These are phyloP conservation scores for Mythimna lalbum DNA, from an alignment of 2,888 invertebrate genomes.

Conservation along the genomic window DNA sequence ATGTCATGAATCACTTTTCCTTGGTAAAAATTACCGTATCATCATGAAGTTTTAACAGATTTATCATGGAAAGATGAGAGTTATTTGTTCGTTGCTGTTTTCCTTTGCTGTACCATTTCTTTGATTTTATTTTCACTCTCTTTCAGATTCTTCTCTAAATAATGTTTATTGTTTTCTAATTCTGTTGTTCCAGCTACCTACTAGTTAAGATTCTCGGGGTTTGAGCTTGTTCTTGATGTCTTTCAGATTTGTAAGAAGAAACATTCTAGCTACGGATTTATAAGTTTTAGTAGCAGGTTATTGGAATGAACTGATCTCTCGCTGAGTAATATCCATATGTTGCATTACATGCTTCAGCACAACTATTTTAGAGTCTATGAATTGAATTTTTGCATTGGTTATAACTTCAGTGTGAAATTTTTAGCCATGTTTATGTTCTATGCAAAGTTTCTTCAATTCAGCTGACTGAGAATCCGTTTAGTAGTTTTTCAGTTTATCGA, in stretches of 20 bases:
- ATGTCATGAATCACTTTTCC: too few species aligned
- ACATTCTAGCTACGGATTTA: constrained; percentile 96
- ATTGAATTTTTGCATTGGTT: constrained; percentile 94
- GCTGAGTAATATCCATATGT: constrained; percentile 93
- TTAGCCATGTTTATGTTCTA: too few species aligned
- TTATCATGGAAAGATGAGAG: background rate
- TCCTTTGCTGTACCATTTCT: constrained; percentile 94
- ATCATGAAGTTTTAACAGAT: background rate
- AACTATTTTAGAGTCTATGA: constrained; percentile 95
- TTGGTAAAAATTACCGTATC: too few species aligned
- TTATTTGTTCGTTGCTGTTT: constrained; percentile 78
- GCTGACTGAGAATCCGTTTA: too few species aligned
- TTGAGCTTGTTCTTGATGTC: constrained; percentile 92
- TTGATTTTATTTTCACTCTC: constrained; percentile 96
- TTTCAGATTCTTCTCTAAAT: constrained; percentile 95
- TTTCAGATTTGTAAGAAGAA: constrained; percentile 92
- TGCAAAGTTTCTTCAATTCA: too few species aligned
- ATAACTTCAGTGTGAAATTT: too few species aligned
- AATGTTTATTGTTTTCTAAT: constrained; percentile 94
- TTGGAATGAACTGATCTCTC: constrained; percentile 91
- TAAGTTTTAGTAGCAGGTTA: constrained; percentile 93
- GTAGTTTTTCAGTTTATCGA: too few species aligned
- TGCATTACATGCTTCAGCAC: constrained; percentile 92
- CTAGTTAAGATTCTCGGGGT: constrained; percentile 89
- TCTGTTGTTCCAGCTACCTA: constrained; percentile 93